A percentile compares a stretch with the other conserved stretches of the same genome.
These are phyloP conservation scores for Danio choprae DNA, from an alignment of 2,797 vertebrate genomes.

Conservation along the genomic window DNA sequence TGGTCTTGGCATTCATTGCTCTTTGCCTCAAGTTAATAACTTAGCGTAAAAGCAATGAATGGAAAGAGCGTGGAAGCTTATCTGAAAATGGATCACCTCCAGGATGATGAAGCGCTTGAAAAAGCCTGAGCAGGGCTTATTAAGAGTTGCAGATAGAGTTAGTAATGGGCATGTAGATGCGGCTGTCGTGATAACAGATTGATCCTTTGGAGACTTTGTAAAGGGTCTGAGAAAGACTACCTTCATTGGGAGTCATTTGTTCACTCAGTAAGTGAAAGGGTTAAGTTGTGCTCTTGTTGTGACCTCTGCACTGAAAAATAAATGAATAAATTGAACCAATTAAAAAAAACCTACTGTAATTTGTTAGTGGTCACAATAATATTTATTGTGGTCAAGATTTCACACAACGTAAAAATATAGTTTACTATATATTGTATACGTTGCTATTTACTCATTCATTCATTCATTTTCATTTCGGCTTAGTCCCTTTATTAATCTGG, in stretches of 20 bases:
- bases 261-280: slow-evolving; percentile 15
- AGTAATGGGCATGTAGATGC: not conserved
- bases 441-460: too few relatives aligned
- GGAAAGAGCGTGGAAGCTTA: slow-evolving; percentile 35
- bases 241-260: slow-evolving; percentile 33
- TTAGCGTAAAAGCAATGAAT: slow-evolving; percentile 39
- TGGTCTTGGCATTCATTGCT: slow-evolving; percentile 49
- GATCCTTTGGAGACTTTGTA: slow-evolving; percentile 53
- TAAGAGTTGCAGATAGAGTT: slow-evolving; percentile 27
- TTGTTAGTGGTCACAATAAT: too few relatives aligned
- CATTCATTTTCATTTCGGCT: too few relatives aligned
- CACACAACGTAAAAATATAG: too few relatives aligned
- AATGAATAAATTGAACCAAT: too few relatives aligned
- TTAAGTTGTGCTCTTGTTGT: slow-evolving; percentile 25
- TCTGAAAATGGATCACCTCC: slow-evolving; percentile 51
- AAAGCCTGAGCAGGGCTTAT: slow-evolving; percentile 15
- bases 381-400: too few relatives aligned
- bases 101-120: slow-evolving; percentile 34
- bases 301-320: too few relatives aligned
- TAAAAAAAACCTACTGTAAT: too few relatives aligned
- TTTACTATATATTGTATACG: too few relatives aligned
- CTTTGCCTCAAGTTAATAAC: slow-evolving; percentile 59
- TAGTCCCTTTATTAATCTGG: too few relatives aligned
- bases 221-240: slow-evolving; percentile 42
- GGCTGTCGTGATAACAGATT: slow-evolving; percentile 46